Conservation (phyloP, 2,113 vertebrate species). For the Ptilonorhynchus violaceus region DNA sequence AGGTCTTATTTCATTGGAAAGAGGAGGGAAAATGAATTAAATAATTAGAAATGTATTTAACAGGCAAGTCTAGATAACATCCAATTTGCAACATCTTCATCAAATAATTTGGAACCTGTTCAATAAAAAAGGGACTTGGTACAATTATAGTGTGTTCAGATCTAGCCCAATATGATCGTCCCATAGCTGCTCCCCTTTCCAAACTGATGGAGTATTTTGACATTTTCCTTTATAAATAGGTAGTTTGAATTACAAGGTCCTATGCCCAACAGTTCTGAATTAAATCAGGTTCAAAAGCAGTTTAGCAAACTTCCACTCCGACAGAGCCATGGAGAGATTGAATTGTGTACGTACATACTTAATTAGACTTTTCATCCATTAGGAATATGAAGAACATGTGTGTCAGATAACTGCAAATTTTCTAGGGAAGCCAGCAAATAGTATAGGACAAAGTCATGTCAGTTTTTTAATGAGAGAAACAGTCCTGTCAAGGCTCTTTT, state of each 20-base stretch:
- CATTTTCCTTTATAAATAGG: background rate
- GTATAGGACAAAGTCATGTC: background rate
- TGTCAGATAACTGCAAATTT: background rate
- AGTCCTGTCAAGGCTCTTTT: background rate
- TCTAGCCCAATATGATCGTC: background rate
- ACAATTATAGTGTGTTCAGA: background rate
- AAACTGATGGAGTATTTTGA: background rate
- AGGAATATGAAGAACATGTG: background rate
- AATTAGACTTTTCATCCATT: background rate
- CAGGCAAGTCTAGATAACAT: background rate
- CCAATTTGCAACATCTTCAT: background rate
- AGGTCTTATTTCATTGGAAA: background rate
- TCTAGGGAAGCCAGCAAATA: background rate
- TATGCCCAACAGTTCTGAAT: background rate
- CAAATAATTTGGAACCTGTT: background rate
- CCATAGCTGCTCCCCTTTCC: background rate
- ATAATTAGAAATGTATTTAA: background rate
- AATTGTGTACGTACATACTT: background rate
- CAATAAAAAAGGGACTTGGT: background rate
- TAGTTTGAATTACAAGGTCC: background rate
- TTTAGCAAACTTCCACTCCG: background rate
- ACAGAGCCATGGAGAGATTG: background rate
- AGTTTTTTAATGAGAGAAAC: conserved; percentile 28
- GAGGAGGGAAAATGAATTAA: background rate
- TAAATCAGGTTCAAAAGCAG: background rate